Percentiles rank a stretch among this genome's conserved stretches.
phyloP scores from a whole-genome alignment of 2,888 invertebrate genomes.

The Trypoxylon attenuatum region DNA sequence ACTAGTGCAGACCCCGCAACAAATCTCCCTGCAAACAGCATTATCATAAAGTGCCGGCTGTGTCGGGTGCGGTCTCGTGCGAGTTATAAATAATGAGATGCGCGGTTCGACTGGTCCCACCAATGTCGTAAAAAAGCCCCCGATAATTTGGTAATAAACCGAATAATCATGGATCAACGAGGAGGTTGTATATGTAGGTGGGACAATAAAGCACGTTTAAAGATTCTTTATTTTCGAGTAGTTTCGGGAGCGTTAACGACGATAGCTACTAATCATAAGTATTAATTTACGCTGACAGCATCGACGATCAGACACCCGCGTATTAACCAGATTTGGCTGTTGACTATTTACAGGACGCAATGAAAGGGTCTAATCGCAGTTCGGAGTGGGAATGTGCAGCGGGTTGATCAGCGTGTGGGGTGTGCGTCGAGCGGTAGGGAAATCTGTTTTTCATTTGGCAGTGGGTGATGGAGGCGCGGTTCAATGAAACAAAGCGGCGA shows the following conservation, averaged over 20 bases:
- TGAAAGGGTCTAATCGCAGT: neutral
- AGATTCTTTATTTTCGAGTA: too few species aligned
- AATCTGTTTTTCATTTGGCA: slow-evolving; percentile 11
- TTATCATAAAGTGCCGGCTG: neutral
- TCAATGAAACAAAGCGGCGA: slow-evolving; percentile 29
- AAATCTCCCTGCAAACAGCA: slow-evolving; percentile 2
- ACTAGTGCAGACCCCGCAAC: neutral
- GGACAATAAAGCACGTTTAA: too few species aligned
- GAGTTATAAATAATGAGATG: neutral
- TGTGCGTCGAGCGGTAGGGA: neutral
- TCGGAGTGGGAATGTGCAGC: slow-evolving; percentile 3
- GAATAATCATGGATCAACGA: too few species aligned
- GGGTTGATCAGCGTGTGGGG: neutral
- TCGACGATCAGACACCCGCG: too few species aligned
- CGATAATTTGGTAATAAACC: too few species aligned
- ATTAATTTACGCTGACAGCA: too few species aligned
- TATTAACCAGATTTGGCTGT: neutral
- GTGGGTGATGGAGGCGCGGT: neutral
- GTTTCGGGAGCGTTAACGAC: too few species aligned
- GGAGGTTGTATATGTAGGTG: too few species aligned
- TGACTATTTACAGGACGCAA: neutral
- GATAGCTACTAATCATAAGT: too few species aligned
- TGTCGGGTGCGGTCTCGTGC: neutral
- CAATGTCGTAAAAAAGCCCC: too few species aligned
- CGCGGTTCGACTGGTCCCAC: neutral